A percentile compares a stretch with the other conserved stretches of the same genome.
phyloP scores from a whole-genome alignment of 2,888 invertebrate species.

The Melipona beecheii region DNA sequence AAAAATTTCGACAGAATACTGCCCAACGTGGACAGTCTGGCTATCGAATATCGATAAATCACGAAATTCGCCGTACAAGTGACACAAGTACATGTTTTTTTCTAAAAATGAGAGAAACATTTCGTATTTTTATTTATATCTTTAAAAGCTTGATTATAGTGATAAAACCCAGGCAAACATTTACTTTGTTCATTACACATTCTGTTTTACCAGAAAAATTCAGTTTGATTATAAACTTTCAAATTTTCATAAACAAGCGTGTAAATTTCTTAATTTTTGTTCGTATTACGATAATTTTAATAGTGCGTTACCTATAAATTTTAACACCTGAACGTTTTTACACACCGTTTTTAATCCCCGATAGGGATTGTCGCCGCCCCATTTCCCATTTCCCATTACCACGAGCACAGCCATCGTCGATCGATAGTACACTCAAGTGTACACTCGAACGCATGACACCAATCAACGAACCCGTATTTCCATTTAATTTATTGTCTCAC shows the following conservation, averaged over 20 bases:
- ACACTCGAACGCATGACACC: constrained; percentile 47
- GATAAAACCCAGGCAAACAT: neutral
- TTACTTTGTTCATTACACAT: neutral
- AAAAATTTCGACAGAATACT: neutral
- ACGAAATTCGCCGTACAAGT: neutral
- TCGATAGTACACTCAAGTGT: constrained; percentile 54
- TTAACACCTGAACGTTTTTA: neutral
- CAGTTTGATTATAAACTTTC: neutral
- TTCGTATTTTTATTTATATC: no score
- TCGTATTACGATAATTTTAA: no score
- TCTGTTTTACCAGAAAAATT: neutral
- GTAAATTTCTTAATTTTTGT: no score
- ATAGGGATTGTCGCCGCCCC: constrained; percentile 29
- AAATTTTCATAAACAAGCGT: neutral
- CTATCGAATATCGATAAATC: constrained; percentile 11
- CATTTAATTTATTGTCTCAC: constrained; percentile 64
- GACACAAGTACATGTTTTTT: no score
- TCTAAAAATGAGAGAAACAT: neutral
- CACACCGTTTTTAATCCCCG: neutral
- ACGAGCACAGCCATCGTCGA: constrained; percentile 49
- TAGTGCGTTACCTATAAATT: neutral
- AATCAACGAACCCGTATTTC: constrained; percentile 45
- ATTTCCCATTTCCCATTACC: constrained; percentile 55
- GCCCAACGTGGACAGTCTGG: neutral
- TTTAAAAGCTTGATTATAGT: neutral